A percentile compares a stretch with the other conserved stretches of the same genome.
These are phyloP conservation scores for Lepidothrix coronata DNA, from an alignment of 2,113 vertebrate species.

Conservation along the genomic window DNA sequence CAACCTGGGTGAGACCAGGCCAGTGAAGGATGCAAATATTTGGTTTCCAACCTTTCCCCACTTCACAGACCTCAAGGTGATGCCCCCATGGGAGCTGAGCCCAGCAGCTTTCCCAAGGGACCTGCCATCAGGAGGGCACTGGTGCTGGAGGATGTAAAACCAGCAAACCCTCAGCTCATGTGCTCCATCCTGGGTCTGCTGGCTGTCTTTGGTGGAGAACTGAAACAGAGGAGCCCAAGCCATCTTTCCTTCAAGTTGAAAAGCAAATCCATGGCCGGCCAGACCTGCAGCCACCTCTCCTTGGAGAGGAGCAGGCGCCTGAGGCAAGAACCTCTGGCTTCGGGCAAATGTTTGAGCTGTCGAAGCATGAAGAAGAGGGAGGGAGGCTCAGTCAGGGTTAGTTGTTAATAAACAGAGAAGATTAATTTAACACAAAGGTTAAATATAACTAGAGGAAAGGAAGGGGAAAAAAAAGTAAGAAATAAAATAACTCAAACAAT, in stretches of 20 bases:
- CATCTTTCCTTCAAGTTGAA: neutral
- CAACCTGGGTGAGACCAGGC: neutral
- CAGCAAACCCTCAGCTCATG: neutral
- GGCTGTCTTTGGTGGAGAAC: neutral
- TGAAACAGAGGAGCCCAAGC: neutral
- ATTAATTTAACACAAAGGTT: conserved; percentile 56
- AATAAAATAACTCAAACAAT: conserved; percentile 23
- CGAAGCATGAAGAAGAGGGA: neutral
- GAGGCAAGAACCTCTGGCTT: neutral
- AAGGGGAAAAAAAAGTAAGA: neutral
- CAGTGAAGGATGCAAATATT: neutral
- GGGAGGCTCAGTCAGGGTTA: neutral
- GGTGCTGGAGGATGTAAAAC: neutral
- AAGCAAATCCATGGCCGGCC: neutral
- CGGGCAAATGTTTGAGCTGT: neutral
- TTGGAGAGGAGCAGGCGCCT: neutral
- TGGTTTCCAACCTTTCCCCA: neutral
- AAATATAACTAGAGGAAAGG: conserved; percentile 48
- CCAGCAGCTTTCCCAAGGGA: neutral
- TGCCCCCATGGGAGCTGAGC: fast-evolving
- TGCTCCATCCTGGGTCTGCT: fast-evolving
- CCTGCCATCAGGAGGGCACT: fast-evolving
- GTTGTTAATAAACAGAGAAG: conserved; percentile 58
- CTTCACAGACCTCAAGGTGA: neutral
- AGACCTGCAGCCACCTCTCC: neutral